Base-by-base conservation (phyloP, 2,888 invertebrate species). In the Sinhomidia bicolor region DNA sequence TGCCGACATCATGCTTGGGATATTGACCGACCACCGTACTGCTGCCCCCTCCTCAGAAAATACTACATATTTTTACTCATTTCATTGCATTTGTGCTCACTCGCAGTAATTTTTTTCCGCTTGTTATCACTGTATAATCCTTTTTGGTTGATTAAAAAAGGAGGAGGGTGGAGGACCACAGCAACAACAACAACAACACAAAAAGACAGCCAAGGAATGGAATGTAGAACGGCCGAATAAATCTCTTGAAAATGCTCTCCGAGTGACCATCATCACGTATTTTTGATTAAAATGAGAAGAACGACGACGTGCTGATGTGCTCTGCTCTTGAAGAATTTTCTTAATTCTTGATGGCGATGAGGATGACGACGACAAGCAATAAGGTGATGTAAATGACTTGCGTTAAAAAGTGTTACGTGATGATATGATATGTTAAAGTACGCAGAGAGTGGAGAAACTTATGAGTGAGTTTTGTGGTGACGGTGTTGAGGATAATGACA, bases 401-500 rank as follows among this genome's bases (percentile, higher is more conserved):
- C 32, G 14, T 26, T 14, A 74, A 71, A 85, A 62, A 76, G 85
- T 78, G 85, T 76, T 85, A 78, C 76, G 71, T 76, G 82, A 81
- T 36, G 82, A 68, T 78, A 79, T 68, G 82, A 82, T 29, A 54
- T 20, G 65, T 12, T 47, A 47, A 17, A 29, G 54, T 29, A 32
- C n/a, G n/a, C 20, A 23, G 17, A 7, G 9, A 41, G 41, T 41
- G 36, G 29, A 41, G 9, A 47, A 47, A 23, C 41, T n/a, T n/a
- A n/a, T n/a, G n/a, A n/a, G n/a, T n/a, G n/a, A n/a, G n/a, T n/a
- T n/a, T n/a, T n/a, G 44, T 32, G 54, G 23, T 23, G 76, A 78
- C 26, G 54, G 26, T 79, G 32, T 60, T 65, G 51, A 17, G 71
- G 36, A 47, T 41, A 62, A 78, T 79, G 79, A 65, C 79, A 68